Conservation (phyloP, 1,140 invertebrate species). For the Coptotermes formosanus region DNA sequence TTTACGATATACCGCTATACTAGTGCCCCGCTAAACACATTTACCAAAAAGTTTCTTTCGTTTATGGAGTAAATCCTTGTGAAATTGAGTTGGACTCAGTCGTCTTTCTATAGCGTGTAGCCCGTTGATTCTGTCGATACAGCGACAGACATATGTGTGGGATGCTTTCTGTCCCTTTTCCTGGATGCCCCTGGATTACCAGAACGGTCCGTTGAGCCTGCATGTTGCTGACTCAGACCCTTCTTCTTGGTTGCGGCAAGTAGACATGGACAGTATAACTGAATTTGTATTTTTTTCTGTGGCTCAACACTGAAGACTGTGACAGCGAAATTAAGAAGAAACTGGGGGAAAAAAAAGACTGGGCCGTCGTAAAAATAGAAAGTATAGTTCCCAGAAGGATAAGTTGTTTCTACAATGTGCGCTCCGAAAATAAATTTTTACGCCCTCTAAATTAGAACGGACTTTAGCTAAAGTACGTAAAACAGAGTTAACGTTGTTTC, state of each 20-base stretch:
- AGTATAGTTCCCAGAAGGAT: too few relatives aligned
- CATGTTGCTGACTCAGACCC: background rate
- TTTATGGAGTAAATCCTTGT: constrained; percentile 19
- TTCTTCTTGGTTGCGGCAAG: background rate
- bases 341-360: background rate
- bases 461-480: too few relatives aligned
- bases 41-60: background rate
- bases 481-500: too few relatives aligned
- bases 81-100: background rate
- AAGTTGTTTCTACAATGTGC: too few relatives aligned
- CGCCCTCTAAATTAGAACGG: too few relatives aligned
- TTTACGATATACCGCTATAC: background rate
- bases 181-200: background rate
- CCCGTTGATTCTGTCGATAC: background rate
- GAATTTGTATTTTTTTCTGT: background rate
- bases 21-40: background rate
- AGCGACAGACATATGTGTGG: background rate
- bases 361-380: too few relatives aligned
- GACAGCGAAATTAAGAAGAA: background rate
- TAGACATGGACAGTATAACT: background rate
- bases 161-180: background rate
- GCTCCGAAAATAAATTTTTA: too few relatives aligned
- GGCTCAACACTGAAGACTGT: background rate
- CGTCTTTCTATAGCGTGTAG: background rate
- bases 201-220: background rate